Conservation (phyloP, 1,140 invertebrate species). For the Adelges cooleyi region DNA sequence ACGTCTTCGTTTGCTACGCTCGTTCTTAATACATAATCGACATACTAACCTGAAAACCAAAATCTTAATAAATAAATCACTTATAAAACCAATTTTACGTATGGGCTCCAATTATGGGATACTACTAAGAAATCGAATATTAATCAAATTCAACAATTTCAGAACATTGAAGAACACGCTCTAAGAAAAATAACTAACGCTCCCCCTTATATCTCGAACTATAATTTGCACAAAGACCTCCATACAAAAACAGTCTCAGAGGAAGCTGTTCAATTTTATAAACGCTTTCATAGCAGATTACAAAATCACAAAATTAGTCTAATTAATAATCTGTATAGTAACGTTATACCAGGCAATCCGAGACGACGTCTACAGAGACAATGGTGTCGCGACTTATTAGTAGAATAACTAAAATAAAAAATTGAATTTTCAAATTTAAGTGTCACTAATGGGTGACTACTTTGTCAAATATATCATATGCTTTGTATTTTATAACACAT, state of each 20-base stretch:
- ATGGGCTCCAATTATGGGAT: constrained; percentile 37
- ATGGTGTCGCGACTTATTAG: too few species aligned
- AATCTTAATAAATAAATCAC: constrained; percentile 34
- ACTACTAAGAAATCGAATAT: constrained; percentile 29
- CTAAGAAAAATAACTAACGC: constrained; percentile 18
- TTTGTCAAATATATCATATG: too few species aligned
- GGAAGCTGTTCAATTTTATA: not conserved
- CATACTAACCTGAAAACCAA: constrained; percentile 34
- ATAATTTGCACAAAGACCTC: not conserved
- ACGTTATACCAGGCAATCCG: too few species aligned
- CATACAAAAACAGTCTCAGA: not conserved
- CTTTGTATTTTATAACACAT: too few species aligned
- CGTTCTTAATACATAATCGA: constrained; percentile 32
- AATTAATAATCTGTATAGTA: too few species aligned
- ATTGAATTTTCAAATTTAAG: too few species aligned
- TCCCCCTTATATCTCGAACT: not conserved
- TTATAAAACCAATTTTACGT: constrained; percentile 27
- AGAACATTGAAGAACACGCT: constrained; percentile 10
- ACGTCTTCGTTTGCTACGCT: constrained; percentile 2
- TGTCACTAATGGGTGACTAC: too few species aligned
- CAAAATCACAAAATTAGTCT: not conserved
- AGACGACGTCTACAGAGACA: too few species aligned
- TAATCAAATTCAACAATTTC: not conserved
- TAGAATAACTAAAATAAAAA: too few species aligned
- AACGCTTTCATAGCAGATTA: not conserved